These are phyloP conservation scores for Papilio gigon DNA, from an alignment of 2,888 invertebrate species.

Conservation along the genomic window DNA sequence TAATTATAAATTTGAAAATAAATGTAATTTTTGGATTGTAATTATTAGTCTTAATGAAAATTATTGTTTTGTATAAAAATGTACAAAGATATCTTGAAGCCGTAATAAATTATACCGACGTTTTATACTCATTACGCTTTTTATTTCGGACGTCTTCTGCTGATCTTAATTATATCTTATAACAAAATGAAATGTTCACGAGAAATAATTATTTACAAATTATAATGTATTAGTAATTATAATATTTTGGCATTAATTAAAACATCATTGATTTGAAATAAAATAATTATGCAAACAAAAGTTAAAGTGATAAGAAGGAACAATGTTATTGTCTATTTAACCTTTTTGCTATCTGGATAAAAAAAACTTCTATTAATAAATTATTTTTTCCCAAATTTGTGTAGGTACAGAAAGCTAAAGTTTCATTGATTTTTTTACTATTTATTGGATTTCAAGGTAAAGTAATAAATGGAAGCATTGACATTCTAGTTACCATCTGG, in stretches of 20 bases:
- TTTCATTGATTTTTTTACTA: no score
- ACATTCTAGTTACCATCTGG: not conserved
- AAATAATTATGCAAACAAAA: constrained; percentile 5
- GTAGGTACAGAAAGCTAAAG: no score
- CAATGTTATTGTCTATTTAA: not conserved
- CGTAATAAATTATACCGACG: constrained; percentile 82
- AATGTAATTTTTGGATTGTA: constrained; percentile 82
- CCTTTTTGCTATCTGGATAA: no score
- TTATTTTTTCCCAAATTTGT: no score
- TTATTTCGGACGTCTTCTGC: constrained; percentile 53
- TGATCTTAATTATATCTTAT: constrained; percentile 38
- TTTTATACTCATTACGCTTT: constrained; percentile 78
- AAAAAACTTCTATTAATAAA: no score
- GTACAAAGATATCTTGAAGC: constrained; percentile 80
- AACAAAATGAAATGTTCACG: constrained; percentile 32
- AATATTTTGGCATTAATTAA: constrained; percentile 35
- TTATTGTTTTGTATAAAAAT: constrained; percentile 82
- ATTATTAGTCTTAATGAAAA: constrained; percentile 79
- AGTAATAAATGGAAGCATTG: not conserved
- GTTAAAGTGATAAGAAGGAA: not conserved
- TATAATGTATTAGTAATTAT: constrained; percentile 26
- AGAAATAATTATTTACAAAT: constrained; percentile 38
- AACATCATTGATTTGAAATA: constrained; percentile 23
- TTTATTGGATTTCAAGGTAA: not conserved
- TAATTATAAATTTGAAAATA: constrained; percentile 79